A percentile compares a stretch with the other conserved stretches of the same genome.
Conservation (phyloP, 2,888 invertebrate species). For the Acrobasis suavella region DNA sequence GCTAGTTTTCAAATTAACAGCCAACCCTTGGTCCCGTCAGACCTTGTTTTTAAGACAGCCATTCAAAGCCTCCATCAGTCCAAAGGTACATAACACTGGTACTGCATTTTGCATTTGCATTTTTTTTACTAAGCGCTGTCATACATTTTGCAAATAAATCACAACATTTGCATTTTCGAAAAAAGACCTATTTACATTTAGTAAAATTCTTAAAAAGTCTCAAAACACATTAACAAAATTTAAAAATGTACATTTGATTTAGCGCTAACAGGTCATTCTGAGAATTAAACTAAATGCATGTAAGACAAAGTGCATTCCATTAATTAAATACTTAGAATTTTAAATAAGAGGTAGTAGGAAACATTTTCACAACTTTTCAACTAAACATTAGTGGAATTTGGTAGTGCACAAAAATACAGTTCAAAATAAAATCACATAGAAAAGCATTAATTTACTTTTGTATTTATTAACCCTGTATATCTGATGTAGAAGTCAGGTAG, state of each 20-base stretch:
- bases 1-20: neutral
- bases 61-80: constrained; percentile 13
- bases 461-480: constrained; percentile 27
- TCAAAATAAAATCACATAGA: constrained; percentile 16
- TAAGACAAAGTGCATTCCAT: neutral
- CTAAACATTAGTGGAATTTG: constrained; percentile 1
- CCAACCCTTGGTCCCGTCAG: constrained; percentile 9
- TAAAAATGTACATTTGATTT: neutral
- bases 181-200: neutral
- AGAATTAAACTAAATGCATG: neutral
- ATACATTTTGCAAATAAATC: neutral
- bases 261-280: neutral
- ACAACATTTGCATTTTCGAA: neutral
- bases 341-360: constrained; percentile 12
- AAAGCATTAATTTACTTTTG: constrained; percentile 17
- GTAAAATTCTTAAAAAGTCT: neutral
- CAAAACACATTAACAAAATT: neutral
- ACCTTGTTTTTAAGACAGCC: constrained; percentile 18
- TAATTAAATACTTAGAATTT: neutral
- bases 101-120: no score
- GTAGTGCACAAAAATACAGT: constrained; percentile 12
- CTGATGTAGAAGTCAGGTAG: constrained; percentile 24
- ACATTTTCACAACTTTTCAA: constrained; percentile 7
- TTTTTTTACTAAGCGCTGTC: neutral
- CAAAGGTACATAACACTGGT: constrained; percentile 14